Evolutionary conservation across 2,797 vertebrate genomes (phyloP).

Genomic region (Chrysocyon brachyurus): DNA sequence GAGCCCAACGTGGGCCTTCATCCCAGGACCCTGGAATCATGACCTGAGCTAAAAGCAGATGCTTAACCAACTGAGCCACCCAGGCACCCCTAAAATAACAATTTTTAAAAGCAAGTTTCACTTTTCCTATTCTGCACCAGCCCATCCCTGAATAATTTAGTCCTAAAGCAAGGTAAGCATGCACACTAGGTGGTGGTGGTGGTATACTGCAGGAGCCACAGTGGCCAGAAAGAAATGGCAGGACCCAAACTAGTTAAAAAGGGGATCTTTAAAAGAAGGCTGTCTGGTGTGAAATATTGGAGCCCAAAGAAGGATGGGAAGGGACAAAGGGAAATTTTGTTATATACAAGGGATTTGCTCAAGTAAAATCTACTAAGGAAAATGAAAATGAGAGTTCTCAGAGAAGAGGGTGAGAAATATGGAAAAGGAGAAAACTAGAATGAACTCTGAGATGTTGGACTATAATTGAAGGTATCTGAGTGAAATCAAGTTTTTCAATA

Average conservation of each 20-base stretch:
- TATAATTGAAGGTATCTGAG: background rate
- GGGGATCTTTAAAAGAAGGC: background rate
- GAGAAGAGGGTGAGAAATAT: background rate
- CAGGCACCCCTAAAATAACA: too few relatives aligned
- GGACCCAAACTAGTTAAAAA: background rate
- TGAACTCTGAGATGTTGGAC: background rate
- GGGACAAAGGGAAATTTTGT: background rate
- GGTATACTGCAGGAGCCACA: background rate
- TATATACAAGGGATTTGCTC: background rate
- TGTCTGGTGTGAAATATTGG: background rate
- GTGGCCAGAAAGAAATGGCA: background rate
- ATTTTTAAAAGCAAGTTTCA: background rate
- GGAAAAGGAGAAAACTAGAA: background rate
- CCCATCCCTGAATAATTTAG: background rate
- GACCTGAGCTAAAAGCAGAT: too few relatives aligned
- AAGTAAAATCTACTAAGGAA: background rate
- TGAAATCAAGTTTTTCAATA: slow-evolving; percentile 15
- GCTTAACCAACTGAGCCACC: too few relatives aligned
- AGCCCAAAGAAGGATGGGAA: background rate
- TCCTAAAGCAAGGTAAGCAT: background rate
- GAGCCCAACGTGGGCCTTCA: too few relatives aligned
- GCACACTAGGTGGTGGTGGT: background rate
- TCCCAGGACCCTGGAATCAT: too few relatives aligned
- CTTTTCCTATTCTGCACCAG: background rate
- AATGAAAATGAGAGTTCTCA: background rate